Percentiles rank a stretch among this genome's conserved stretches.
Conservation (phyloP, 1,140 invertebrate genomes). For the Meteorus sp. region DNA sequence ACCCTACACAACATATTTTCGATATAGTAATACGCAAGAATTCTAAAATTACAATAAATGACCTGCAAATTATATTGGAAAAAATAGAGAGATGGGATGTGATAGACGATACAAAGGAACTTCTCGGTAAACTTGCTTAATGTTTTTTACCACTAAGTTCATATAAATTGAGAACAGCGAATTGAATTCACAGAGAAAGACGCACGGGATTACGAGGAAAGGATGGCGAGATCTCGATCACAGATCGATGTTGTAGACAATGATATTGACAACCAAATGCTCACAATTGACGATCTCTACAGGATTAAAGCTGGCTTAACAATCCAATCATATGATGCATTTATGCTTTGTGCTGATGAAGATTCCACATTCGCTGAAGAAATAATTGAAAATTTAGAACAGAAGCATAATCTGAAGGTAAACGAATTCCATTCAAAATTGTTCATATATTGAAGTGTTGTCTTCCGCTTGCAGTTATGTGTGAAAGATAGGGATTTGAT, state of each 20-base stretch:
- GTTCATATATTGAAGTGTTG: background rate
- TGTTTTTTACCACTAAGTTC: background rate
- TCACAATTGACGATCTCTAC: constrained; percentile 58
- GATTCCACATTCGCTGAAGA: constrained; percentile 66
- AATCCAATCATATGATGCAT: constrained; percentile 69
- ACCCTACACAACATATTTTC: constrained; percentile 62
- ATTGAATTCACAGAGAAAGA: constrained; percentile 54
- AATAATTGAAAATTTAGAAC: constrained; percentile 66
- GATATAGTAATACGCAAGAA: constrained; percentile 54
- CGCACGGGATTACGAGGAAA: constrained; percentile 42
- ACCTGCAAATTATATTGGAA: constrained; percentile 60
- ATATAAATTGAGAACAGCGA: too few species aligned
- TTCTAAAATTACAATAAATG: constrained; percentile 54
- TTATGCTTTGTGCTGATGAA: constrained; percentile 71
- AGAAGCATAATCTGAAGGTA: constrained; percentile 66
- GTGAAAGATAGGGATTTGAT: constrained; percentile 70
- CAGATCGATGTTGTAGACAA: constrained; percentile 33
- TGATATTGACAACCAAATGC: constrained; percentile 37
- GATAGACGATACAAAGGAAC: constrained; percentile 61
- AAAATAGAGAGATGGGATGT: constrained; percentile 70
- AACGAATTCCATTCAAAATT: constrained; percentile 25
- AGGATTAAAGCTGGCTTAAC: constrained; percentile 56
- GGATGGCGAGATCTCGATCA: constrained; percentile 32
- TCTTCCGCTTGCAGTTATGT: constrained; percentile 60
- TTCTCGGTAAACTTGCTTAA: constrained; percentile 53